Percentiles rank a stretch among this genome's conserved stretches.
Conservation (phyloP, 1,140 invertebrate genomes). For the Hypsibius dujardini region DNA sequence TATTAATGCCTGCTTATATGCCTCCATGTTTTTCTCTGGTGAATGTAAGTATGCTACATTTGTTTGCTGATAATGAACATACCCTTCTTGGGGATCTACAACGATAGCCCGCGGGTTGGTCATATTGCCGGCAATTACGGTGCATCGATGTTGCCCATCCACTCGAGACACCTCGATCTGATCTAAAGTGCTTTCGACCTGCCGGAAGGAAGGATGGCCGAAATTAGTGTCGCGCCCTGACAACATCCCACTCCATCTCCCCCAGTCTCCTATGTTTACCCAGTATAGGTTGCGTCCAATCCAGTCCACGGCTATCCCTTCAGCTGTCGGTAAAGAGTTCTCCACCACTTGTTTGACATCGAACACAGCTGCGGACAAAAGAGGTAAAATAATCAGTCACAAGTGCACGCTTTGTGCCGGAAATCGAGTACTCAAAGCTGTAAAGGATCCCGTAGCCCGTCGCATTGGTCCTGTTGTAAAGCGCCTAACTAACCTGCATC, state of each 20-base stretch:
- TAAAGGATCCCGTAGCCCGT: neutral
- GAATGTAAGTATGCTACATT: no score
- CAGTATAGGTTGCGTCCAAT: slow-evolving; percentile 59
- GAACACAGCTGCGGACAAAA: slow-evolving; percentile 40
- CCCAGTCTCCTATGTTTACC: slow-evolving; percentile 29
- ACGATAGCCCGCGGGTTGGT: slow-evolving; percentile 66
- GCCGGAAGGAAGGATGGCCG: neutral
- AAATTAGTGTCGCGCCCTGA: neutral
- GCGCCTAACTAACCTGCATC: slow-evolving; percentile 40
- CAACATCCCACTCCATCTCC: neutral
- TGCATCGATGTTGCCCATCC: slow-evolving; percentile 56
- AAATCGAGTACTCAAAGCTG: slow-evolving; percentile 20
- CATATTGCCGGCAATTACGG: slow-evolving; percentile 63
- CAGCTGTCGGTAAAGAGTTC: slow-evolving; percentile 60
- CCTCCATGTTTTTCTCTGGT: no score
- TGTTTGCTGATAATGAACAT: no score
- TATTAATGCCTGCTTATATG: no score
- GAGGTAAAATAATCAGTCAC: neutral
- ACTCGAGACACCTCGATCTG: slow-evolving; percentile 72
- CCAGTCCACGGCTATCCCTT: slow-evolving; percentile 71
- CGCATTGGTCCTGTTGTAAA: neutral
- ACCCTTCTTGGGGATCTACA: slow-evolving; percentile 57
- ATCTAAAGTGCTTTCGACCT: slow-evolving; percentile 59
- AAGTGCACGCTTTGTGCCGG: slow-evolving; percentile 8
- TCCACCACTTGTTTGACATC: slow-evolving; percentile 64